These are phyloP conservation scores for Pygoscelis antarcticus DNA, from an alignment of 2,113 vertebrate species.

Conservation along the genomic window DNA sequence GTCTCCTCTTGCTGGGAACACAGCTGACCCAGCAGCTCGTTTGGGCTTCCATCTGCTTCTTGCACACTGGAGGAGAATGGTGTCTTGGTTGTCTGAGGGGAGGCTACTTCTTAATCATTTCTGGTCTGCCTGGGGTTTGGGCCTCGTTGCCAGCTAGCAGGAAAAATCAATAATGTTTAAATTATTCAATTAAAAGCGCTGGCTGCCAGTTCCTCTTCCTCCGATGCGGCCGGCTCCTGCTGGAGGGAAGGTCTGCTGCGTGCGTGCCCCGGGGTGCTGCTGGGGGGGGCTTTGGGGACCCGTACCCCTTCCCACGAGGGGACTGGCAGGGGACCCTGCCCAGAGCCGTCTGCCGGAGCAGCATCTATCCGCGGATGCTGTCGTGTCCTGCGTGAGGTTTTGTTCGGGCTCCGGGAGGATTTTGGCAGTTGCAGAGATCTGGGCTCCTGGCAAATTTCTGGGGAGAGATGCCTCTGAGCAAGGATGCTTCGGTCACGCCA, in stretches of 20 bases:
- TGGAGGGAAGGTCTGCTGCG: not conserved
- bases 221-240: not conserved
- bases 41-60: not conserved
- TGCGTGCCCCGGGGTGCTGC: not conserved
- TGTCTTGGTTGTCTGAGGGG: not conserved
- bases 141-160: conserved; percentile 21
- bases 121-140: conserved; percentile 7
- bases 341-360: not conserved
- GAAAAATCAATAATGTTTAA: conserved; percentile 53
- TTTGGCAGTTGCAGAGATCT: not conserved
- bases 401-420: not conserved
- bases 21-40: conserved; percentile 20
- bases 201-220: not conserved
- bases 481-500: accelerated
- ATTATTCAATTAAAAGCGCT: conserved; percentile 24
- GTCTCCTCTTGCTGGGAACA: not conserved
- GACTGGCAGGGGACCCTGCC: not conserved
- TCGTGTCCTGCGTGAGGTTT: accelerated
- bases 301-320: not conserved
- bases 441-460: not conserved
- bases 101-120: conserved; percentile 35
- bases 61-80: not conserved
- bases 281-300: not conserved
- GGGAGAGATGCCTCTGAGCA: too few relatives aligned
- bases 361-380: accelerated